Percentiles rank a stretch among this genome's conserved stretches.
phyloP scores from a whole-genome alignment of 2,888 invertebrate genomes.

The Nephrotoma guestfalica region DNA sequence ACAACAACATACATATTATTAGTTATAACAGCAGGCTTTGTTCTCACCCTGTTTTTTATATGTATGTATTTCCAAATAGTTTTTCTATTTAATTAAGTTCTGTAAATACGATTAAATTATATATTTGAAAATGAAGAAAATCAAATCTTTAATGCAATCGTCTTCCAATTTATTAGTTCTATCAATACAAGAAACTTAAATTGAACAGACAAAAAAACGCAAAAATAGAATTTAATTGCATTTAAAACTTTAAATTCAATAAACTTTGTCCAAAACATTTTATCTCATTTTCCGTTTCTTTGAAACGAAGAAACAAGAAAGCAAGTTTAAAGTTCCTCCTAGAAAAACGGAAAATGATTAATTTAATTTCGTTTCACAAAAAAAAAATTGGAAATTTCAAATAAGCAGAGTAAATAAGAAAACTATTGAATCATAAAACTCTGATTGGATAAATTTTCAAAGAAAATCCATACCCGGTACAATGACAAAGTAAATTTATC shows the following conservation, averaged over 20 bases:
- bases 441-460: background rate
- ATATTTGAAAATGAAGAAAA: background rate
- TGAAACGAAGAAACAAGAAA: background rate
- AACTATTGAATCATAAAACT: background rate
- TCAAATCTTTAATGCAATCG: background rate
- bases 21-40: background rate
- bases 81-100: background rate
- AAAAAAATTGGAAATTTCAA: background rate
- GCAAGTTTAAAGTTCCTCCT: background rate
- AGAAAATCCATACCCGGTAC: background rate
- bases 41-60: background rate
- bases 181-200: background rate
- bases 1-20: background rate
- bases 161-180: background rate
- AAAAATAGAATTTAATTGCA: background rate
- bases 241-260: background rate
- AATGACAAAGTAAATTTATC: background rate
- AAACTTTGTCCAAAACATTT: background rate
- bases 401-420: background rate
- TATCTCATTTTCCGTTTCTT: background rate
- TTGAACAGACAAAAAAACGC: background rate
- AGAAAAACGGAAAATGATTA: background rate
- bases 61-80: no score
- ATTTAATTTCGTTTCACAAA: background rate
- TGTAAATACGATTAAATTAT: background rate